Evolutionary conservation across 2,113 vertebrate genomes (phyloP).

Genomic region (Poicephalus gulielmi): DNA sequence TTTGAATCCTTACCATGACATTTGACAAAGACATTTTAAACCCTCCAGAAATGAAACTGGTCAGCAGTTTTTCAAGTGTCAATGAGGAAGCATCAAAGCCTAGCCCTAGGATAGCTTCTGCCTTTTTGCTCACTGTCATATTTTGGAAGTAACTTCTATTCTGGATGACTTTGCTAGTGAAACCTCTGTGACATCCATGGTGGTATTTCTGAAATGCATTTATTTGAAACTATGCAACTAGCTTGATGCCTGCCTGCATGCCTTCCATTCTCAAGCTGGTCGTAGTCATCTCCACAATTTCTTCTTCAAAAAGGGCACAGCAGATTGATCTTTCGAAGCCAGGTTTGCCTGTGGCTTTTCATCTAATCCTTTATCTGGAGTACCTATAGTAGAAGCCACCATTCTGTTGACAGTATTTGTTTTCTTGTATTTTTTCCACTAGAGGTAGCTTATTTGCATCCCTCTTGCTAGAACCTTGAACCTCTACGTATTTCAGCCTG

Average conservation of each 20-base stretch:
- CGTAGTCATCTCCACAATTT: neutral
- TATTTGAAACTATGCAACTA: neutral
- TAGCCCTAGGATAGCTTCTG: neutral
- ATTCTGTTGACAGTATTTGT: neutral
- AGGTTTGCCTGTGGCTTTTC: neutral
- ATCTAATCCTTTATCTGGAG: neutral
- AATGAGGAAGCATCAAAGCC: neutral
- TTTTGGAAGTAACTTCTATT: neutral
- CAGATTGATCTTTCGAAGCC: neutral
- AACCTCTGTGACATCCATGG: neutral
- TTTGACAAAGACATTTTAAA: neutral
- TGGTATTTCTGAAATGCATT: neutral
- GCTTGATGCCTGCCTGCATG: neutral
- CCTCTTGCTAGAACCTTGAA: neutral
- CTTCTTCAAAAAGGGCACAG: neutral
- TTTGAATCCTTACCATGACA: neutral
- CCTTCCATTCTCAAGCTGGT: neutral
- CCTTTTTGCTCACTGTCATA: neutral
- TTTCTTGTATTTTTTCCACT: neutral
- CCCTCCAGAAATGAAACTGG: neutral
- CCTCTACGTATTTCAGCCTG: neutral
- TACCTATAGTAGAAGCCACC: neutral
- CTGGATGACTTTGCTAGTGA: neutral
- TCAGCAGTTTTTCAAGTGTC: neutral
- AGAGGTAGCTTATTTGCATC: neutral